A percentile compares a stretch with the other conserved stretches of the same genome.
These are phyloP conservation scores for Leptinotarsa lineolata DNA, from an alignment of 1,140 invertebrate species.

Conservation along the genomic window DNA sequence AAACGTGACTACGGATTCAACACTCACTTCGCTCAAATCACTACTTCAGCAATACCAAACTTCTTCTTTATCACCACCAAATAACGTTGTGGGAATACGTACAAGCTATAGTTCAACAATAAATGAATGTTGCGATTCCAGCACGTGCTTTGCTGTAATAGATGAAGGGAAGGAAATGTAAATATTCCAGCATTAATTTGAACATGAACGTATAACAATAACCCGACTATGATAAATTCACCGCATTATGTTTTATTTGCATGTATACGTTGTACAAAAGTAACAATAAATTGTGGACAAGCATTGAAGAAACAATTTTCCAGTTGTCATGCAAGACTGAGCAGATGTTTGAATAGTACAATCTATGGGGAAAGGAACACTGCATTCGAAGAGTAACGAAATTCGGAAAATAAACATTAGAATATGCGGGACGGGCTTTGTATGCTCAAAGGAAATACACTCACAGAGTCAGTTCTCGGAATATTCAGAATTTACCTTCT, in stretches of 20 bases:
- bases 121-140: background rate
- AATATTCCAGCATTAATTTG: constrained; percentile 4
- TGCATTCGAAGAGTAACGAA: background rate
- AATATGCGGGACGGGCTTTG: too few relatives aligned
- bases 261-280: background rate
- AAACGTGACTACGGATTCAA: too few relatives aligned
- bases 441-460: too few relatives aligned
- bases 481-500: too few relatives aligned
- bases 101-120: background rate
- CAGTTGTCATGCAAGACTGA: background rate
- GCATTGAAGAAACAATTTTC: background rate
- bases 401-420: background rate
- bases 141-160: background rate
- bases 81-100: background rate
- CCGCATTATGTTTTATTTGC: background rate
- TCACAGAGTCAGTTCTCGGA: too few relatives aligned
- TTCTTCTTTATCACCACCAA: background rate
- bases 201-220: background rate
- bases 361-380: background rate
- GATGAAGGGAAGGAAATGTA: background rate
- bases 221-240: background rate
- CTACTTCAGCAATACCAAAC: background rate
- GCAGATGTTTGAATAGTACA: background rate
- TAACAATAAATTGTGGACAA: constrained; percentile 3
- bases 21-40: background rate